phyloP scores from a whole-genome alignment of 2,113 vertebrate genomes.

The Choloepus hoffmanni region DNA sequence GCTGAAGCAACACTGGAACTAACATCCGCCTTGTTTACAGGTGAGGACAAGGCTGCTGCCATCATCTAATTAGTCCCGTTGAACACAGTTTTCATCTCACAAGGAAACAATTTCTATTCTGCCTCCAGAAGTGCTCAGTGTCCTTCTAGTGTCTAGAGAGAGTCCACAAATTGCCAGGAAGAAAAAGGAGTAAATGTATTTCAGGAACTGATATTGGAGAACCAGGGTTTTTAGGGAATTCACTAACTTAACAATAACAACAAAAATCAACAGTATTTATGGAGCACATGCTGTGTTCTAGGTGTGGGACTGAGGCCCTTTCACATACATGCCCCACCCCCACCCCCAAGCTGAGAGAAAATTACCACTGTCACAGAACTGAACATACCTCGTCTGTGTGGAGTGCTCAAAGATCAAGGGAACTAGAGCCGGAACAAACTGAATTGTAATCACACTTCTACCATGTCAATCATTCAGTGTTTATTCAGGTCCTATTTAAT shows the following conservation, averaged over 20 bases:
- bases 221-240: not conserved
- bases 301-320: not conserved
- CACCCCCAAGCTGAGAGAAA: not conserved
- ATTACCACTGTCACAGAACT: not conserved
- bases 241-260: not conserved
- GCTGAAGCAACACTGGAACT: not conserved
- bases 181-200: not conserved
- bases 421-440: not conserved
- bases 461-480: not conserved
- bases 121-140: not conserved
- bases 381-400: no score
- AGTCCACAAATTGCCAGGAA: not conserved
- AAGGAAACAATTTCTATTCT: not conserved
- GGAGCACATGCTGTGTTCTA: not conserved
- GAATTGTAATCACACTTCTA: not conserved
- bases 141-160: not conserved
- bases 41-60: not conserved
- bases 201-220: not conserved
- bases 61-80: conserved; percentile 34
- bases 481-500: not conserved
- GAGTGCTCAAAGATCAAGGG: not conserved
- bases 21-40: not conserved
- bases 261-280: not conserved
- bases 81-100: not conserved
- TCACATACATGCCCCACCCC: not conserved